Conservation (phyloP, 2,797 vertebrate genomes). For the Eremophila alpestris region DNA sequence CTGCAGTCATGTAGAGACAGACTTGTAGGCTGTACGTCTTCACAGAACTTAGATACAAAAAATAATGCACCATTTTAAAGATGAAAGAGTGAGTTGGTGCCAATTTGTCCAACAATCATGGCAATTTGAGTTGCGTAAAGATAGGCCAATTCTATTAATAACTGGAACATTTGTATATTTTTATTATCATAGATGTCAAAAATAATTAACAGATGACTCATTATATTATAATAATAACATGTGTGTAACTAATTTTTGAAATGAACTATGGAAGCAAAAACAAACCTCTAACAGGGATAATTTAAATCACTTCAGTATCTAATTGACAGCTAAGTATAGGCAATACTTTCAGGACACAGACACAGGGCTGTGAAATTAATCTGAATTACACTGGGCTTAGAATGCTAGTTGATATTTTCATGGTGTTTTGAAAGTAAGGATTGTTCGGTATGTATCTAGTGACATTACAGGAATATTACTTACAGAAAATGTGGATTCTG, state of each 20-base stretch:
- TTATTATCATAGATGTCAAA: conserved; percentile 38
- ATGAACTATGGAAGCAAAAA: not conserved
- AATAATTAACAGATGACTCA: conserved; percentile 49
- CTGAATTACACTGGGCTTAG: not conserved
- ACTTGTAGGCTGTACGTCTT: not conserved
- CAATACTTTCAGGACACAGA: not conserved
- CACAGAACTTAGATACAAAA: not conserved
- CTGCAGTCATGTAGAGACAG: not conserved
- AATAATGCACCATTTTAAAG: not conserved
- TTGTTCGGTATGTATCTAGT: not conserved
- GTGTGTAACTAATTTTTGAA: not conserved
- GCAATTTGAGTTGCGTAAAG: not conserved
- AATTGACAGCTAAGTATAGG: not conserved
- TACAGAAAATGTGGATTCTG: not conserved
- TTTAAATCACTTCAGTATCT: conserved; percentile 2
- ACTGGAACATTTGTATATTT: conserved; percentile 16
- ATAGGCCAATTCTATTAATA: conserved; percentile 40
- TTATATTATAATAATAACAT: conserved; percentile 19
- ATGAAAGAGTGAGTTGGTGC: not conserved
- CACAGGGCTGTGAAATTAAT: conserved; percentile 11
- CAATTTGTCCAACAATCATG: not conserved
- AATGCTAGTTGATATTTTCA: not conserved
- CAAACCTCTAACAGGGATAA: not conserved
- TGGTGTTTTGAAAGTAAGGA: not conserved
- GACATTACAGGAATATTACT: not conserved